phyloP scores from a whole-genome alignment of 1,140 invertebrate genomes.

The Heliconius melpomene region DNA sequence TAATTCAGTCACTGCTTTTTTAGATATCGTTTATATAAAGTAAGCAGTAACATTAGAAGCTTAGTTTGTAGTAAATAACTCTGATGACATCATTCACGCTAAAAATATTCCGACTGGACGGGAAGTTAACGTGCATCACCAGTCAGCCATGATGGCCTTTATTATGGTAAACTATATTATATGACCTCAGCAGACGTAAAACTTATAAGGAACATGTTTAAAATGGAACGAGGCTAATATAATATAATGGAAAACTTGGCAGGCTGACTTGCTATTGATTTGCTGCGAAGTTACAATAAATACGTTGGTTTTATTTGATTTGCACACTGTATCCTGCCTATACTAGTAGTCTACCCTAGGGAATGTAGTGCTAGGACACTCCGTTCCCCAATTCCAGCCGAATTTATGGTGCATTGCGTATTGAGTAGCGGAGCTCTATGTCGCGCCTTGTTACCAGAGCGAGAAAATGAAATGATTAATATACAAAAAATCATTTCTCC shows the following conservation, averaged over 20 bases:
- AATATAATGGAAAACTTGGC: background rate
- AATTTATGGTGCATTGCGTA: too few species aligned
- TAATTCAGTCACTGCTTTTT: background rate
- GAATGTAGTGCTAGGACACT: too few species aligned
- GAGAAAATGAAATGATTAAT: too few species aligned
- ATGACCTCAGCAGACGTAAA: conserved; percentile 5
- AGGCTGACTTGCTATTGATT: background rate
- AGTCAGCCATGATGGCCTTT: conserved; percentile 6
- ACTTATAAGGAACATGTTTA: conserved; percentile 28
- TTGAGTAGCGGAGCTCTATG: too few species aligned
- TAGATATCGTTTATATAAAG: background rate
- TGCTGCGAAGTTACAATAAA: background rate
- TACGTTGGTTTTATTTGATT: background rate
- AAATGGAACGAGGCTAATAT: conserved; percentile 5
- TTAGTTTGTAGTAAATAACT: conserved; percentile 24
- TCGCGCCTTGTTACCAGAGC: too few species aligned
- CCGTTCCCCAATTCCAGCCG: too few species aligned
- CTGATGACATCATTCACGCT: conserved; percentile 44
- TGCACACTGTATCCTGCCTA: too few species aligned
- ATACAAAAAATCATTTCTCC: too few species aligned
- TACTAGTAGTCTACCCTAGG: too few species aligned
- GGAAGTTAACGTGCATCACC: conserved; percentile 36
- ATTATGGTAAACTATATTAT: conserved; percentile 19
- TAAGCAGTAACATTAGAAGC: background rate
- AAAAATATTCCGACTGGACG: conserved; percentile 45